Percentiles rank a stretch among this genome's conserved stretches.
These are phyloP conservation scores for Crax fasciolata DNA, from an alignment of 2,797 vertebrate genomes.

Conservation along the genomic window DNA sequence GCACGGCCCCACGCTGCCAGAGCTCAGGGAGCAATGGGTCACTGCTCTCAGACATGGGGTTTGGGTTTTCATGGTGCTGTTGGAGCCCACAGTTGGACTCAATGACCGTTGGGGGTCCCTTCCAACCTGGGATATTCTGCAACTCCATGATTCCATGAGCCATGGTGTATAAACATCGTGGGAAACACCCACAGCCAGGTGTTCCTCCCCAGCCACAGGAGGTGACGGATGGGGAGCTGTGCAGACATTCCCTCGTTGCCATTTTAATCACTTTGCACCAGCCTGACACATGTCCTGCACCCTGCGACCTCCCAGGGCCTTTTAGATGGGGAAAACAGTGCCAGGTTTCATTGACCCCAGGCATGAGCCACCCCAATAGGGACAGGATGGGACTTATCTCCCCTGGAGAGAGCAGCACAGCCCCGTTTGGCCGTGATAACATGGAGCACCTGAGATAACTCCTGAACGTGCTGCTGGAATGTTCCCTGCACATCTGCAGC, in stretches of 20 bases:
- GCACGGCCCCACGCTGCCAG: not conserved
- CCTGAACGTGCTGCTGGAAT: not conserved
- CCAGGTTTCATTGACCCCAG: not conserved
- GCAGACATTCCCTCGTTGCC: not conserved
- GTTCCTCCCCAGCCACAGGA: not conserved
- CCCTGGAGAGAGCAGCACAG: fast-evolving
- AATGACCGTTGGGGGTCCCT: too few relatives aligned
- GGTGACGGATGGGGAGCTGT: not conserved
- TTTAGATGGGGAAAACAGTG: not conserved
- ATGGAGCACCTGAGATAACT: not conserved
- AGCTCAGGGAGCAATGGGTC: not conserved
- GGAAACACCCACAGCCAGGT: not conserved
- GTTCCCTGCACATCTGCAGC: not conserved
- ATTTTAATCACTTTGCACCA: not conserved
- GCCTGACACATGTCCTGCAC: not conserved
- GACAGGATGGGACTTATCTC: not conserved
- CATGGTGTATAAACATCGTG: too few relatives aligned
- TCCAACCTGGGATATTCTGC: too few relatives aligned
- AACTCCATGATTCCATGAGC: too few relatives aligned
- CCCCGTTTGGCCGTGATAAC: not conserved
- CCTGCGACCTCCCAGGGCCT: not conserved
- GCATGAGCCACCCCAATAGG: not conserved
- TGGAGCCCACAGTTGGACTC: too few relatives aligned
- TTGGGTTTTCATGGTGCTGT: not conserved
- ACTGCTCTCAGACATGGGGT: not conserved